These are phyloP conservation scores for Microchirus variegatus DNA, from an alignment of 2,797 vertebrate genomes.

Conservation along the genomic window DNA sequence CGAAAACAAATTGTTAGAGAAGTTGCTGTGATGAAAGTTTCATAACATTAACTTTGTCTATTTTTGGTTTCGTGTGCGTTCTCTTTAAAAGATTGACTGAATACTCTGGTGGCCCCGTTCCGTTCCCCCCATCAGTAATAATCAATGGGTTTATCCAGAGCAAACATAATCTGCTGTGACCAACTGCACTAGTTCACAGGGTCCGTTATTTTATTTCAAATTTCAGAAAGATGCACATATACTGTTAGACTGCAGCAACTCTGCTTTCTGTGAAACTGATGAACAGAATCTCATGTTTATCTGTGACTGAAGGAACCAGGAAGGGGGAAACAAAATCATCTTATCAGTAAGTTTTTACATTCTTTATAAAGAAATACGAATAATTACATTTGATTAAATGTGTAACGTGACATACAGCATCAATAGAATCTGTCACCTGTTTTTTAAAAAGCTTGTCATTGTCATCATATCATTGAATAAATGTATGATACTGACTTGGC, in stretches of 20 bases:
- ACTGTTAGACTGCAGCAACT: not conserved
- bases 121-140: conserved; percentile 50
- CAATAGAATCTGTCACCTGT: too few species aligned
- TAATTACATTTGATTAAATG: not conserved
- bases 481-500: conserved; percentile 27
- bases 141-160: conserved; percentile 74
- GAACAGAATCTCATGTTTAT: conserved; percentile 13
- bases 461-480: not conserved
- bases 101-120: conserved; percentile 62
- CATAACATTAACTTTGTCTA: too few species aligned
- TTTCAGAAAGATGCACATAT: not conserved
- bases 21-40: too few species aligned
- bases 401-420: not conserved
- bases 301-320: conserved; percentile 27
- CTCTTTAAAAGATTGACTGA: conserved; percentile 76
- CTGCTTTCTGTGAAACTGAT: conserved; percentile 15
- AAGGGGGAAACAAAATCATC: conserved; percentile 21
- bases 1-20: too few species aligned
- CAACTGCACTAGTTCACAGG: not conserved
- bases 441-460: not conserved
- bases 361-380: not conserved
- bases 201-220: not conserved
- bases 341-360: conserved; percentile 56
- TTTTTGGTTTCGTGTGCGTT: conserved; percentile 29
- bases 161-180: conserved; percentile 41